Percentiles rank a stretch among this genome's conserved stretches.
phyloP scores from a whole-genome alignment of 2,113 vertebrate genomes.

The Muntiacus reevesi region DNA sequence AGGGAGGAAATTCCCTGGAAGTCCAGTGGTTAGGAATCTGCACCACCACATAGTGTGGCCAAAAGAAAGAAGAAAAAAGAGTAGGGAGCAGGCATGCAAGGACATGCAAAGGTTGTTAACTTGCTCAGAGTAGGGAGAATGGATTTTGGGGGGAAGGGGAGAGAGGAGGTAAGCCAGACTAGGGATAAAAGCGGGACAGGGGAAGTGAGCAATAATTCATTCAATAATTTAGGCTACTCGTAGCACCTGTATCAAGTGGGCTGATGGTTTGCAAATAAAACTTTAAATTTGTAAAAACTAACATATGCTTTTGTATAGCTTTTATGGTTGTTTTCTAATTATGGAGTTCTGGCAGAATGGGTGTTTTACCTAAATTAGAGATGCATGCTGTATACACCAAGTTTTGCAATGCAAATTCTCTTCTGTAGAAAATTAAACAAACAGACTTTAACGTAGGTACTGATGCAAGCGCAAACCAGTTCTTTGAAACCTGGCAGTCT shows the following conservation, averaged over 20 bases:
- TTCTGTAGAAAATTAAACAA: slow-evolving; percentile 14
- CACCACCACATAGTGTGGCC: background rate
- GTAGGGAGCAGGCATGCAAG: background rate
- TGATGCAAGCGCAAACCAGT: slow-evolving; percentile 21
- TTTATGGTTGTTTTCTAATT: slow-evolving; percentile 24
- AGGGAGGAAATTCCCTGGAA: background rate
- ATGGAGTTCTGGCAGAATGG: background rate
- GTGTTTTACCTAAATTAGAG: background rate
- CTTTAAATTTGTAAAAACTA: slow-evolving; percentile 19
- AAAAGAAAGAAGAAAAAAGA: background rate
- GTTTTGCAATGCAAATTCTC: background rate
- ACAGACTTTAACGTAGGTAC: background rate
- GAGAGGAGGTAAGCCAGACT: background rate
- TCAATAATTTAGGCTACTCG: background rate
- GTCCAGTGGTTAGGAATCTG: background rate
- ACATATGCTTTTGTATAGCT: background rate
- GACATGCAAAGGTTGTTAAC: background rate
- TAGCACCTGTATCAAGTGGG: background rate
- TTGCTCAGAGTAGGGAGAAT: background rate
- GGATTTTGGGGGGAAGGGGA: background rate
- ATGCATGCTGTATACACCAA: background rate
- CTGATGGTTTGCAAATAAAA: slow-evolving; percentile 16
- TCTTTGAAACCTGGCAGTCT: background rate
- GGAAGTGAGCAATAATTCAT: background rate
- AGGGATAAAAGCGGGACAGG: background rate